Evolutionary conservation across 2,888 invertebrate species (phyloP), one percentile per base, ranked within the genome.

Genomic region (Eupelmus urozonus): DNA sequence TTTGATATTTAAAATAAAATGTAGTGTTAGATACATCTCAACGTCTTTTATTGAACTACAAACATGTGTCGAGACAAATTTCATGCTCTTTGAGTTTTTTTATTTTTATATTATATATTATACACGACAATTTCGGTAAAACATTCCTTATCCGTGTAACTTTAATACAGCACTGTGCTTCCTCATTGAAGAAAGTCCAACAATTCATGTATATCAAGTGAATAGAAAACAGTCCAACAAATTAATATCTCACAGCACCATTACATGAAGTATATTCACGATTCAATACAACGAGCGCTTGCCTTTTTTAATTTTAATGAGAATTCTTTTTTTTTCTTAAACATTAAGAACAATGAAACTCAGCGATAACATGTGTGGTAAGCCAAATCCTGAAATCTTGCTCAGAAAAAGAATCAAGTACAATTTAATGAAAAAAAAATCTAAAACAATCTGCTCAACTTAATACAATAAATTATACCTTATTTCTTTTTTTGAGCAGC

Each of bases 21-120:
- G n/a, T n/a, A n/a, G n/a, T 9, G 9, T 34, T 5, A 34, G 9
- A 34, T 72, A 69, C 63, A 73, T 57, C 53, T 70, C 45, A 78
- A 78, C 67, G 59, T 63, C 55, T 57, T 78, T 78, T 74, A 78
- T 78, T 78, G 34, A 78, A 74, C 74, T 74, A 74, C 69, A 78
- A 78, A 74, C 55, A 18, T 51, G 65, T 72, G 60, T 71, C 11
- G 13, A 53, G 23, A 34, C 11, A 23, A 55, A 66, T 51, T 16
- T 29, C n/a, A 45, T 60, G 11, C 66, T 66, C 20, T 29, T 63
- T 42, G 42, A 27, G 42, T 16, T 9, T 45, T n/a, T 29, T 69
- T 18, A 27, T 55, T 25, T 29, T 34, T 63, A 42, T n/a, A n/a
- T 49, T 57, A 60, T 59, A 72, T 23, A 18, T 51, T 63, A n/a